Percentiles rank a stretch among this genome's conserved stretches.
Evolutionary conservation across 2,113 vertebrate species (phyloP).

Genomic region (Campylomormyrus numenius): DNA sequence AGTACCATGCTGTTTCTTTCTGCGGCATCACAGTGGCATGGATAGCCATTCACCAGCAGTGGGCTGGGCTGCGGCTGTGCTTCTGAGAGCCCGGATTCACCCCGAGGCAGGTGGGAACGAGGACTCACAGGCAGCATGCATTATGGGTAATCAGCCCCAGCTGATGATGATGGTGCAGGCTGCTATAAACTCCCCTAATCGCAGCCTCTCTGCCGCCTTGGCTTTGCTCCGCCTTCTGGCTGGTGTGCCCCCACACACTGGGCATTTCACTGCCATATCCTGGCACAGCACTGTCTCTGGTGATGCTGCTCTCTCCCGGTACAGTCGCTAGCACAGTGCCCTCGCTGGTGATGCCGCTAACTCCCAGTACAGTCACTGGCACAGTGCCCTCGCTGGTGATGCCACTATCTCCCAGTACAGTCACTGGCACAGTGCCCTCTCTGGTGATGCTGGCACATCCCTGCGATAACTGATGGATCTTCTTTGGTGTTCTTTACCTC

Average conservation of each 20-base stretch:
- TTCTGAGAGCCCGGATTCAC: neutral
- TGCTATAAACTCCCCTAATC: slow-evolving; percentile 3
- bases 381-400: neutral
- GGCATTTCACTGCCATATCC: neutral
- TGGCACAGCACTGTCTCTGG: neutral
- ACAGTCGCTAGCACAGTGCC: no score
- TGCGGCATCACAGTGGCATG: neutral
- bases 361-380: no score
- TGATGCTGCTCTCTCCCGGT: neutral
- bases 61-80: neutral
- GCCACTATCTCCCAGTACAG: no score
- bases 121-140: neutral
- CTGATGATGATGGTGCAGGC: neutral
- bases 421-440: neutral
- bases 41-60: neutral
- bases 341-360: neutral
- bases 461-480: no score
- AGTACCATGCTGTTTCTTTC: neutral
- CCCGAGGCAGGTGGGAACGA: neutral
- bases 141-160: slow-evolving; percentile 15
- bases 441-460: neutral
- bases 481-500: no score
- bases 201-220: neutral
- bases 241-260: neutral
- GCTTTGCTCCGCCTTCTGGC: neutral